Evolutionary conservation across 2,888 invertebrate species (phyloP).

Genomic region (Amaurobius ferox): DNA sequence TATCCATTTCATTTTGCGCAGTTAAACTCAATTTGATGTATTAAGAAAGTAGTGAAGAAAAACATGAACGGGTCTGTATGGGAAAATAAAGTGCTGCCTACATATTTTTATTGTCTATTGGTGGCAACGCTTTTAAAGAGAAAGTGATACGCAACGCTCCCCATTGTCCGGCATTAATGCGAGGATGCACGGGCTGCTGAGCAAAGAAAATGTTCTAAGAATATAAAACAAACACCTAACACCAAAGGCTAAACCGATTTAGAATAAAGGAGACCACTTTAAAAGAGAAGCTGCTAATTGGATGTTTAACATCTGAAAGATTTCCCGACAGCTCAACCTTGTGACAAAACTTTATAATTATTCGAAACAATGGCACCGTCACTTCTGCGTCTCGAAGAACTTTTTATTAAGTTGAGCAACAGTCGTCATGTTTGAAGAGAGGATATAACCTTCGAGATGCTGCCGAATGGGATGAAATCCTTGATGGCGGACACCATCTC

Average conservation of each 20-base stretch:
- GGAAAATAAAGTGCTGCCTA: too few relatives aligned
- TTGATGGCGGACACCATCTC: too few relatives aligned
- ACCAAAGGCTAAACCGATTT: not conserved
- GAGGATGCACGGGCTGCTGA: not conserved
- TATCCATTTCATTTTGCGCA: too few relatives aligned
- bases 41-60: too few relatives aligned
- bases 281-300: not conserved
- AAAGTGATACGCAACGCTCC: not conserved
- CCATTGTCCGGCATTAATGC: not conserved
- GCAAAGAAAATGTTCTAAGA: not conserved
- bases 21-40: too few relatives aligned
- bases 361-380: not conserved
- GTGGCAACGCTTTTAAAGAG: not conserved
- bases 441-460: not conserved
- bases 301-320: conserved; percentile 5
- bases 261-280: not conserved
- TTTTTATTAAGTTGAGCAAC: not conserved
- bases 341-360: not conserved
- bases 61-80: too few relatives aligned
- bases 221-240: not conserved
- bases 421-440: not conserved
- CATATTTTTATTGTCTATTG: too few relatives aligned
- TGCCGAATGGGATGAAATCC: not conserved
- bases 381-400: not conserved
- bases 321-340: not conserved